Evolutionary conservation across 2,113 vertebrate genomes (phyloP).

Genomic region (Ibidorhyncha struthersii): DNA sequence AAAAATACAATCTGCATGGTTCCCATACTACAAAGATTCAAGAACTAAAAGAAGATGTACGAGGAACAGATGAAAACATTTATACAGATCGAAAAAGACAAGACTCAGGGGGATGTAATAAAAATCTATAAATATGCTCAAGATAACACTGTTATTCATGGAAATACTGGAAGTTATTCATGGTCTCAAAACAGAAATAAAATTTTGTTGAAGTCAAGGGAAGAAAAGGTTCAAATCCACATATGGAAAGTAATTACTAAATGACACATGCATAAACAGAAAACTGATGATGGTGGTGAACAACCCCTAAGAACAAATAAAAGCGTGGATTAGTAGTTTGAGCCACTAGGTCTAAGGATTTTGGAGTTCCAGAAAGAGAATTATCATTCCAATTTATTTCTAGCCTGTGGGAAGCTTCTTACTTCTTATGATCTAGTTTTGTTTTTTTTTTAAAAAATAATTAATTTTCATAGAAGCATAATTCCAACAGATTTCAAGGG

Average conservation of each 20-base stretch:
- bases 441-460: not conserved
- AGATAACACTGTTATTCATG: not conserved
- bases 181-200: not conserved
- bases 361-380: not conserved
- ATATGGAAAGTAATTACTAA: not conserved
- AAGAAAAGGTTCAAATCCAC: not conserved
- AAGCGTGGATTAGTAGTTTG: not conserved
- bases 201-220: not conserved
- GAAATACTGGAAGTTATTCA: not conserved
- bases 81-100: not conserved
- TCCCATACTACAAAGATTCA: not conserved
- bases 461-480: not conserved
- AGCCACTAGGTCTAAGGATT: not conserved
- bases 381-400: not conserved
- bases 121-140: not conserved
- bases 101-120: not conserved
- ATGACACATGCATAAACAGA: not conserved
- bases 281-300: not conserved
- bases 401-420: not conserved
- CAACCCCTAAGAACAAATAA: not conserved
- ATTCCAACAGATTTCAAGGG: not conserved
- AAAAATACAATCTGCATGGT: not conserved
- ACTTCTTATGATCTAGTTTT: accelerated
- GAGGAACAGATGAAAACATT: not conserved
- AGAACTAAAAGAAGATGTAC: not conserved